Base-by-base conservation (phyloP, 2,113 vertebrate genomes). In the human (Homo sapiens) region DNA sequence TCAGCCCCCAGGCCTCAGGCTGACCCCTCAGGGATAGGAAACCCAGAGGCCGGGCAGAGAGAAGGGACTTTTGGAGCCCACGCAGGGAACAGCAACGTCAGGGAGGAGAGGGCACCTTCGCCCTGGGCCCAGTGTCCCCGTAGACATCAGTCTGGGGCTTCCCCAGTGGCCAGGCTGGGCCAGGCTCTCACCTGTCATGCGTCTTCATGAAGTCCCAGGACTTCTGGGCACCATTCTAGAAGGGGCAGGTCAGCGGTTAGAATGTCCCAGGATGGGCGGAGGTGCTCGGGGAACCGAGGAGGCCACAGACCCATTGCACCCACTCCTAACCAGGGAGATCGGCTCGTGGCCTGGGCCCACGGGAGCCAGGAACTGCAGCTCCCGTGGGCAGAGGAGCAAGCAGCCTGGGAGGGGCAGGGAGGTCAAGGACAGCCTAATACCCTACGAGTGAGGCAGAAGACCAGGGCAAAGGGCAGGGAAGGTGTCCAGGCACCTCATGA, bases 151-250 rank as follows among this genome's bases (percentile, higher is more conserved):
- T 25, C 20, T 8, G 35, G 18, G 32, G 57, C 25, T 57, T 52
- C n/a, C 70, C 48, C 82, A 27, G 79, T 0, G 10, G 32, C 84
- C 30, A 9, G 75, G 30, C 45, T 23, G 22, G 48, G 22, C 80
- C 1, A 25, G 59, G n/a, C 25, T 22, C 92, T 97, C 61, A 98
- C 97, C 98, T 98, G 89, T 98, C 97, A 3, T 97, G 95, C 0
- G 96, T 97, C 94, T 96, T 97, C 96, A 98, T 72, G 59, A 98
- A 98, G 86, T 98, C 97, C 98, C 98, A 98, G 0, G 97, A 96
- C 91, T 98, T 98, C 94, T 80, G 96, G 38, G 27, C 0, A 3
- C 97, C 97, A 0, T 97, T 96, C 98, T 98, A 90, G 70, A 98
- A 98, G 70, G 89, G 84, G n/a, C n/a, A 25, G 35, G 8, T 35